Evolutionary conservation across 2,113 vertebrate species (phyloP), one percentile per base, ranked within the genome.

Genomic region (Tympanuchus pallidicinctus): DNA sequence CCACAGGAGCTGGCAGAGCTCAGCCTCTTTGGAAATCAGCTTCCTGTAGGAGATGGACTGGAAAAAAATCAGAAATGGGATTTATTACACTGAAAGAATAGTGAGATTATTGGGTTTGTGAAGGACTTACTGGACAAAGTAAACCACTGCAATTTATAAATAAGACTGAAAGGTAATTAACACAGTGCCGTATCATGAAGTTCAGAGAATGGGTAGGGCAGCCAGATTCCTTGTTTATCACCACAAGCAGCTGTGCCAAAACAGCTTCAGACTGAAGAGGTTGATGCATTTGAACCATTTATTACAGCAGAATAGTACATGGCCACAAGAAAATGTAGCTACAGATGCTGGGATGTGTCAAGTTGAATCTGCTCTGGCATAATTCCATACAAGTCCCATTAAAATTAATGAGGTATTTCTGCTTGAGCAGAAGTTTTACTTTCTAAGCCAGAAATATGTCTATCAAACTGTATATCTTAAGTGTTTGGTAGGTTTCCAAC

Each of bases 361-460:
- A 87, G 32, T 40, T 34, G 73, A 94, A 92, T 59, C 79, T 82
- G 66, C 63, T 93, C 77, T 92, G 89, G 77, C 83, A 90, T 74
- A 87, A 94, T 82, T 63, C 71, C 22, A 3, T 79, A 21, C 0
- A 4, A 64, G 42, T 66, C n/a, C 72, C 69, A 88, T 93, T 91
- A 91, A 94, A 96, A 93, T 94, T 93, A 95, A 96, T 80, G 90
- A 91, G 38, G 67, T 81, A 80, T 76, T 95, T 88, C 79, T 93
- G 85, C 82, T 80, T 63, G 32, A 89, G 59, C 36, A 82, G 79
- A 93, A 91, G 92, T 71, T 80, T 54, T 16, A 83, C 27, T 94
- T 90, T 83, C 64, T 88, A 76, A 91, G 71, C 48, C 56, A 92
- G 64, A 80, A 93, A 74, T 74, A 63, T 0, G 0, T 69, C 72